These are phyloP conservation scores for Momotus momota DNA, from an alignment of 2,797 vertebrate species.

Conservation along the genomic window DNA sequence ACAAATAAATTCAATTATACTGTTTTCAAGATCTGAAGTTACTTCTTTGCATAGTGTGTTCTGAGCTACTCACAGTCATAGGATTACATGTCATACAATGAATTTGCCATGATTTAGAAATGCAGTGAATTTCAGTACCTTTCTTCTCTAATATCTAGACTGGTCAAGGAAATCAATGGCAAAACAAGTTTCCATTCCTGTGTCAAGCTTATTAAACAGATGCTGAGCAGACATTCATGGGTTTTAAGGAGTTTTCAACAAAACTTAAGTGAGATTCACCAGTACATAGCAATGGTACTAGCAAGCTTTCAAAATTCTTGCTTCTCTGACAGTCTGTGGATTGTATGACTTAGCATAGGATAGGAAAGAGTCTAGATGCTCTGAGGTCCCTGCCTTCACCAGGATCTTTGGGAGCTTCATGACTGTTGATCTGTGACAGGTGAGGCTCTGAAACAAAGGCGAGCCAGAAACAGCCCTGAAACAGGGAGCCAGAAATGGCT, in stretches of 20 bases:
- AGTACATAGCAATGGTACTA: not conserved
- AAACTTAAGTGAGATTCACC: not conserved
- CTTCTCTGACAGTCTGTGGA: not conserved
- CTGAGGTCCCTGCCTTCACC: not conserved
- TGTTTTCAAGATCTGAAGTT: not conserved
- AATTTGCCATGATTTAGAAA: not conserved
- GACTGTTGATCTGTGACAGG: not conserved
- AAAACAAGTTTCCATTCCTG: not conserved
- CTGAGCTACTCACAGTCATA: not conserved
- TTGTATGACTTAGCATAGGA: not conserved
- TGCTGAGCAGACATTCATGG: fast-evolving
- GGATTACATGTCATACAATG: not conserved
- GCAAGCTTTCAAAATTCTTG: not conserved
- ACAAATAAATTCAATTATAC: not conserved
- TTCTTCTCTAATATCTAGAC: not conserved
- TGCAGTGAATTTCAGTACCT: not conserved
- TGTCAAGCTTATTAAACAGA: not conserved
- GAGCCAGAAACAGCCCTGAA: not conserved
- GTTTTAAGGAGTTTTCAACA: not conserved
- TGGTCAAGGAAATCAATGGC: not conserved
- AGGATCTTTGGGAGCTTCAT: not conserved
- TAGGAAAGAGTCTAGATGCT: not conserved
- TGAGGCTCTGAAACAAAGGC: not conserved
- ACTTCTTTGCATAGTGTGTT: not conserved
- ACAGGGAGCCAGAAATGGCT: not conserved